phyloP scores from a whole-genome alignment of 2,888 invertebrate genomes.

The Lithodes maja region DNA sequence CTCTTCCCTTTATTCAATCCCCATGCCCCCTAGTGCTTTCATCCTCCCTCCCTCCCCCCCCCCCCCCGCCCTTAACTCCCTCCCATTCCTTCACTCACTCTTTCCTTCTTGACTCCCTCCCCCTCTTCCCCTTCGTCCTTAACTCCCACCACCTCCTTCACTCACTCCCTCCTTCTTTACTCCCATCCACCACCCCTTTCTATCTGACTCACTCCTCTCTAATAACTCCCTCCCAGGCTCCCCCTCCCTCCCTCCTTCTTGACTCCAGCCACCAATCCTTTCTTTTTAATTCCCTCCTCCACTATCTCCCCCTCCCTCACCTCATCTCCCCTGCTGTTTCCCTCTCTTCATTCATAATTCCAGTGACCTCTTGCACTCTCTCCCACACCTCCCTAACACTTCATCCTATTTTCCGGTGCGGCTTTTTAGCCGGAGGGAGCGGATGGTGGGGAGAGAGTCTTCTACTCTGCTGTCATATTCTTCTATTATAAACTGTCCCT shows the following conservation, averaged over 20 bases:
- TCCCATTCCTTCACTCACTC: neutral
- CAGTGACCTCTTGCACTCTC: neutral
- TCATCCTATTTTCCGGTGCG: neutral
- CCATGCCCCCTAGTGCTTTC: neutral
- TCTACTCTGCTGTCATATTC: no score
- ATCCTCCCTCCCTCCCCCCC: neutral
- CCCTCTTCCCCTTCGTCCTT: neutral
- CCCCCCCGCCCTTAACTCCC: neutral
- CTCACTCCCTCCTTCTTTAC: neutral
- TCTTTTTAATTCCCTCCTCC: neutral
- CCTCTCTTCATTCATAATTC: neutral
- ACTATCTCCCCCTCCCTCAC: neutral
- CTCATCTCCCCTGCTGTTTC: neutral
- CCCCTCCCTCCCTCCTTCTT: constrained; percentile 5
- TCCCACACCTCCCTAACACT: neutral
- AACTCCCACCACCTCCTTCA: neutral
- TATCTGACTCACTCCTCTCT: neutral
- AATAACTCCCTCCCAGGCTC: neutral
- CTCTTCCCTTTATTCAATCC: neutral
- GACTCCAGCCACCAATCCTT: neutral
- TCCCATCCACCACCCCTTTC: neutral
- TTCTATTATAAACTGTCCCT: no score
- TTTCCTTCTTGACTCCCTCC: neutral
- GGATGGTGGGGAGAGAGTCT: no score
- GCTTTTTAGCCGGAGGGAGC: no score